phyloP scores from a whole-genome alignment of 2,888 invertebrate genomes.

The Troides oblongomaculatus region DNA sequence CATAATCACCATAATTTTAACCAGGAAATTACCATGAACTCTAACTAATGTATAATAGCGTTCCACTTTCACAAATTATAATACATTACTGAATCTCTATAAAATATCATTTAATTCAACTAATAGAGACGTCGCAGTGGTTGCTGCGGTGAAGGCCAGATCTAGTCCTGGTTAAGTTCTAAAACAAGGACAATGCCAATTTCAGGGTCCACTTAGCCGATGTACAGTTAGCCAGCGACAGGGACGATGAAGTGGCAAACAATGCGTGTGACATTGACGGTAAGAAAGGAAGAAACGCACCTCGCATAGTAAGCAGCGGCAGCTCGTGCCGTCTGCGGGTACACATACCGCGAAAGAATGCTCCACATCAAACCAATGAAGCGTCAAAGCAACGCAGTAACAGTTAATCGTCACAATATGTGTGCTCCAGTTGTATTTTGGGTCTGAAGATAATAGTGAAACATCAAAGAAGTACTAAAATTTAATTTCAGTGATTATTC shows the following conservation, averaged over 20 bases:
- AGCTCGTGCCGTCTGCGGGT: slow-evolving; percentile 46
- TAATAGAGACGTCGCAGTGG: slow-evolving; percentile 30
- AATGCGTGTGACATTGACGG: slow-evolving; percentile 74
- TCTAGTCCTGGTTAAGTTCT: slow-evolving; percentile 51
- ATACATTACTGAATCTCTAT: not conserved
- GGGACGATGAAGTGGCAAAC: slow-evolving; percentile 55
- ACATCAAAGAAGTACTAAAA: not conserved
- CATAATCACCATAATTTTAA: not conserved
- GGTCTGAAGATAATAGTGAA: slow-evolving; percentile 12
- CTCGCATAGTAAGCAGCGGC: slow-evolving; percentile 64
- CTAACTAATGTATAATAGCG: not conserved
- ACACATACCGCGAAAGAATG: slow-evolving; percentile 37
- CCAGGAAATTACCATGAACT: not conserved
- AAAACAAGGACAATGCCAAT: slow-evolving; percentile 76
- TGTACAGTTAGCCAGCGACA: slow-evolving; percentile 68
- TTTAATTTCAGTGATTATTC: not conserved
- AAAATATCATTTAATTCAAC: not conserved
- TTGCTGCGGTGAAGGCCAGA: slow-evolving; percentile 47
- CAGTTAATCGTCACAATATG: slow-evolving; percentile 32
- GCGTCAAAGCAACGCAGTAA: slow-evolving; percentile 26
- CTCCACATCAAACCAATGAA: slow-evolving; percentile 35
- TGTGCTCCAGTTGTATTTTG: slow-evolving; percentile 30
- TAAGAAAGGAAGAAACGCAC: slow-evolving; percentile 74
- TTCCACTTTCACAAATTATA: not conserved
- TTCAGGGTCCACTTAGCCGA: slow-evolving; percentile 72